Percentiles rank a stretch among this genome's conserved stretches.
Evolutionary conservation across 2,888 invertebrate species (phyloP).

Genomic region (Salticus scenicus): DNA sequence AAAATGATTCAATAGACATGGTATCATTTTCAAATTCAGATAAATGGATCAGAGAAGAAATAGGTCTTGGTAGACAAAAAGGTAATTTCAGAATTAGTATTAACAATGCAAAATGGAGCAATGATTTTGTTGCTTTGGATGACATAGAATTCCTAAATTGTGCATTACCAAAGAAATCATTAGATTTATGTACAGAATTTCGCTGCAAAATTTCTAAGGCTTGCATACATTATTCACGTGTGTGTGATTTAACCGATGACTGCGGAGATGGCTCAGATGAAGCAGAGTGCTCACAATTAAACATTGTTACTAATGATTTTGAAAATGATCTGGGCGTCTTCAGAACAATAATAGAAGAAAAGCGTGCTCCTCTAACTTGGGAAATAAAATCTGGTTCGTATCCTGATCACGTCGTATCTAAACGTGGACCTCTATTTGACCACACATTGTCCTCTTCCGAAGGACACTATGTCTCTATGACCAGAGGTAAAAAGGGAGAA

Average conservation of each 20-base stretch:
- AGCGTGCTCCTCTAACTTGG: constrained; percentile 43
- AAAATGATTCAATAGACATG: constrained; percentile 10
- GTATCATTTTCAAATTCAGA: background rate
- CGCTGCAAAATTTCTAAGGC: constrained; percentile 29
- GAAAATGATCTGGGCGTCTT: constrained; percentile 53
- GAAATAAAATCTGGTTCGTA: constrained; percentile 31
- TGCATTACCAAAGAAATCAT: constrained; percentile 45
- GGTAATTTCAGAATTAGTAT: constrained; percentile 43
- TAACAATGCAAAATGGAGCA: constrained; percentile 14
- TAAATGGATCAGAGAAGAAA: constrained; percentile 37
- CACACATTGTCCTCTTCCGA: constrained; percentile 56
- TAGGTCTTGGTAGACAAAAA: constrained; percentile 53
- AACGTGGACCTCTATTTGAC: constrained; percentile 67
- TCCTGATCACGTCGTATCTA: background rate
- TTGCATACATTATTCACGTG: constrained; percentile 47
- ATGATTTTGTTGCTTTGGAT: constrained; percentile 56
- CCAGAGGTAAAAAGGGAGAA: background rate
- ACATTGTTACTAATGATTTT: constrained; percentile 31
- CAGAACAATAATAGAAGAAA: background rate
- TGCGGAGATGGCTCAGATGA: constrained; percentile 71
- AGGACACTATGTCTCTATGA: constrained; percentile 59
- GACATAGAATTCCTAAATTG: constrained; percentile 67
- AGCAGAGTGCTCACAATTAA: constrained; percentile 31
- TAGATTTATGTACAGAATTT: background rate
- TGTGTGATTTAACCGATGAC: constrained; percentile 69